Evolutionary conservation across 2,113 vertebrate genomes (phyloP).

Genomic region (Mystacornis crossleyi): DNA sequence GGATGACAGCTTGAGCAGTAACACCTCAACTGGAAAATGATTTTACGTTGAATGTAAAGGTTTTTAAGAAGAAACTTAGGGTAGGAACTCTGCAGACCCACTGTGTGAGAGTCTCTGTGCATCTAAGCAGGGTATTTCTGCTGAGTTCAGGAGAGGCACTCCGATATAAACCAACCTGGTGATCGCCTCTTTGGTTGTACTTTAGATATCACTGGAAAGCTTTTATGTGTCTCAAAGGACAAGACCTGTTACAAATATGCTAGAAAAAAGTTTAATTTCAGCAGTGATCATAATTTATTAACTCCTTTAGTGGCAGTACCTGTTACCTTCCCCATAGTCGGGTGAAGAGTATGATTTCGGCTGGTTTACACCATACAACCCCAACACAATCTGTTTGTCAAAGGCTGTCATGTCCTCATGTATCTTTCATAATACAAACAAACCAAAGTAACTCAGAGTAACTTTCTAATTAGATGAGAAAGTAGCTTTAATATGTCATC

Average conservation of each 20-base stretch:
- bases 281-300: not conserved
- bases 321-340: not conserved
- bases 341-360: not conserved
- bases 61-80: not conserved
- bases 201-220: not conserved
- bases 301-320: not conserved
- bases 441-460: not conserved
- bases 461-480: not conserved
- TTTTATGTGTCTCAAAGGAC: not conserved
- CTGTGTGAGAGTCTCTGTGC: too few species aligned
- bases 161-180: fast-evolving
- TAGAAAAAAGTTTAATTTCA: not conserved
- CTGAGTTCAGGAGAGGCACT: not conserved
- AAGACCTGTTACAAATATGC: not conserved
- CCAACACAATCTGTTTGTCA: not conserved
- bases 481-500: not conserved
- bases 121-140: not conserved
- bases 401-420: not conserved
- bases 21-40: not conserved
- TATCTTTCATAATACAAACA: not conserved
- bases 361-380: not conserved
- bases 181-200: not conserved
- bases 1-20: not conserved
- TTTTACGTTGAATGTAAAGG: not conserved
- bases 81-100: not conserved